Base-by-base conservation (phyloP, 1,140 invertebrate species). In the Monomorium pharaonis region DNA sequence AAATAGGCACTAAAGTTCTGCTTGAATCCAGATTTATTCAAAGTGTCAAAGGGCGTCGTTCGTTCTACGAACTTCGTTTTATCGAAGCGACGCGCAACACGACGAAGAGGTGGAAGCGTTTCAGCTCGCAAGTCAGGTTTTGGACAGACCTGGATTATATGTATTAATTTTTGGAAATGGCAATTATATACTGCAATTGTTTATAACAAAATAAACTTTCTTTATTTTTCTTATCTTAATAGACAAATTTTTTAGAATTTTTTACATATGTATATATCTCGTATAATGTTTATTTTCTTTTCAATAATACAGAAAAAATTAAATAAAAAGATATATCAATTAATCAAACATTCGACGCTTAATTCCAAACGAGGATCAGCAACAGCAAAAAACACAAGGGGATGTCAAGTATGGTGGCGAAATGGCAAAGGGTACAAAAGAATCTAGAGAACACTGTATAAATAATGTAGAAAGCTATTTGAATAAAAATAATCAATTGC, bases 341-440 rank as follows among this genome's bases (percentile, higher is more conserved):
- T 10, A 44, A n/a, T 58, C 0, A 24, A 62, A 21, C 18, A 80
- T 63, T 86, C 1, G 14, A 60, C 67, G 33, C 33, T 7, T 86
- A 69, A 89, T 95, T 95, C 44, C 91, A 97, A 96, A 87, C 95
- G 3, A 97, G 97, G 92, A 90, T 96, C 80, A 96, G 96, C 37
- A 94, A 97, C 14, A 94, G 96, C 9, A 95, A 97, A 91, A 97
- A 97, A 92, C 97, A 97, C 89, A 97, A 97, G 91, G 96, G 97
- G 88, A 96, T 97, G 18, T 96, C 97, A 2, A 96, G 96, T 51
- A 94, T 97, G 92, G 97, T 97, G 1, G 96, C 97, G 42, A 97
- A 97, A 88, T 97, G 97, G 97, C 96, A 97, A 92, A 96, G 96
- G 88, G 96, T 97, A 65, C 97, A 97, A 91, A 95, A 96, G 87